These are phyloP conservation scores for Acrobasis suavella DNA, from an alignment of 2,888 invertebrate genomes.

Conservation along the genomic window DNA sequence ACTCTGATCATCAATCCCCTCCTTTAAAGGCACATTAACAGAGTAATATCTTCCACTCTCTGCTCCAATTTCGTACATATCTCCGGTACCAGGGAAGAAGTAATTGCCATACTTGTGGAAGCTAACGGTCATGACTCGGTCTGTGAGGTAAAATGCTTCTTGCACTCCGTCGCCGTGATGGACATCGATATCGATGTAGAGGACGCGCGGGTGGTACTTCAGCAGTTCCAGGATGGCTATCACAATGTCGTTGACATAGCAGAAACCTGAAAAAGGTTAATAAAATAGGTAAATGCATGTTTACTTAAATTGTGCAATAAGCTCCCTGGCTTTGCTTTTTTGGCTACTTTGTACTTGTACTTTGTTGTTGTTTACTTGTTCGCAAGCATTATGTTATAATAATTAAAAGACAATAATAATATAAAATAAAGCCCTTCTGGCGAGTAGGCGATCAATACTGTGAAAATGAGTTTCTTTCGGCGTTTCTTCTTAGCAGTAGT, in stretches of 20 bases:
- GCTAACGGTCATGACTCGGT: slow-evolving; percentile 99
- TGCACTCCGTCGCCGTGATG: slow-evolving; percentile 99
- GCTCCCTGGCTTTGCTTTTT: no score
- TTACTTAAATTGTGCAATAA: no score
- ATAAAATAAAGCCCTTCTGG: no score
- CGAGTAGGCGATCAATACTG: no score
- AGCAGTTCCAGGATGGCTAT: slow-evolving; percentile 97
- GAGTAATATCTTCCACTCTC: slow-evolving; percentile 98
- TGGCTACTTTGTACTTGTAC: no score
- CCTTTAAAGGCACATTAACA: slow-evolving; percentile 98
- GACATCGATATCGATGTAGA: slow-evolving; percentile 99
- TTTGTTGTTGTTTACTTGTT: no score
- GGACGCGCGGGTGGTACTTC: slow-evolving; percentile 95
- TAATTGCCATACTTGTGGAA: slow-evolving; percentile 99
- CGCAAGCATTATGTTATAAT: no score
- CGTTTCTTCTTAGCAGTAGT: no score
- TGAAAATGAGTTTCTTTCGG: no score
- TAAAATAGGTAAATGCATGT: no score
- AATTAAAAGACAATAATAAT: no score
- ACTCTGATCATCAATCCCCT: slow-evolving; percentile 97
- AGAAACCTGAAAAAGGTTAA: slow-evolving; percentile 87
- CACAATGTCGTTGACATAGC: slow-evolving; percentile 99
- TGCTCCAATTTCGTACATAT: slow-evolving; percentile 99
- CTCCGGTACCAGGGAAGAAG: slow-evolving; percentile 99
- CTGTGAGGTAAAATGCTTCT: slow-evolving; percentile 98